Conservation (phyloP, 1,140 invertebrate species). For the Sitophilus oryzae region DNA sequence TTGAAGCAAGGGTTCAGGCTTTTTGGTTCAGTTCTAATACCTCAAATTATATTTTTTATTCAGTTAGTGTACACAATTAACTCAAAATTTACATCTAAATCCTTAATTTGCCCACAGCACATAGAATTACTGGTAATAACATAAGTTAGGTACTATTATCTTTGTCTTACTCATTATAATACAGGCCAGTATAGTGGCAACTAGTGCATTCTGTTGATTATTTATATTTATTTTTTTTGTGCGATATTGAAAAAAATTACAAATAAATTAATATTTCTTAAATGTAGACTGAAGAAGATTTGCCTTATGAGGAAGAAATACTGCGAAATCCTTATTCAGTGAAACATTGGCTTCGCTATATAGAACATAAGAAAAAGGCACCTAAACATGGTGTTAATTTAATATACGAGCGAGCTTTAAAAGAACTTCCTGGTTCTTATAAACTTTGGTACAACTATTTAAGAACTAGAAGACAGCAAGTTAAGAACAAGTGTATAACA, state of each 20-base stretch:
- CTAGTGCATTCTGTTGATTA: no score
- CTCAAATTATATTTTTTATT: no score
- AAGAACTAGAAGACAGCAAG: conserved; percentile 72
- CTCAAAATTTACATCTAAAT: no score
- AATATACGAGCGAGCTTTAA: conserved; percentile 92
- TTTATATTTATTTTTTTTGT: conserved; percentile 16
- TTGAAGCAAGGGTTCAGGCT: no score
- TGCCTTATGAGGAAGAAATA: conserved; percentile 98
- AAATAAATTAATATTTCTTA: background rate
- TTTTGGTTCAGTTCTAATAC: no score
- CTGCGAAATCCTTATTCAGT: conserved; percentile 94
- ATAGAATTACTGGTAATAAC: no score
- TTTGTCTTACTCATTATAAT: no score
- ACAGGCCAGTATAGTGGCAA: no score
- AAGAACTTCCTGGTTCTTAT: conserved; percentile 95
- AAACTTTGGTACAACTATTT: conserved; percentile 98
- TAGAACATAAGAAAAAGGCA: conserved; percentile 88
- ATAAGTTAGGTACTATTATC: no score
- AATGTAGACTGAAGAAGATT: conserved; percentile 68
- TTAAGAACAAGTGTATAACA: conserved; percentile 73
- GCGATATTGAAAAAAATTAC: conserved; percentile 5
- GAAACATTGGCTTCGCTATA: conserved; percentile 96
- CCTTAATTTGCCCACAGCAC: no score
- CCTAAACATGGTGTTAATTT: conserved; percentile 79
- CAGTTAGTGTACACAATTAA: no score